A percentile compares a stretch with the other conserved stretches of the same genome.
Conservation (phyloP, 1,140 invertebrate species). For the Chironomus striatipennis region DNA sequence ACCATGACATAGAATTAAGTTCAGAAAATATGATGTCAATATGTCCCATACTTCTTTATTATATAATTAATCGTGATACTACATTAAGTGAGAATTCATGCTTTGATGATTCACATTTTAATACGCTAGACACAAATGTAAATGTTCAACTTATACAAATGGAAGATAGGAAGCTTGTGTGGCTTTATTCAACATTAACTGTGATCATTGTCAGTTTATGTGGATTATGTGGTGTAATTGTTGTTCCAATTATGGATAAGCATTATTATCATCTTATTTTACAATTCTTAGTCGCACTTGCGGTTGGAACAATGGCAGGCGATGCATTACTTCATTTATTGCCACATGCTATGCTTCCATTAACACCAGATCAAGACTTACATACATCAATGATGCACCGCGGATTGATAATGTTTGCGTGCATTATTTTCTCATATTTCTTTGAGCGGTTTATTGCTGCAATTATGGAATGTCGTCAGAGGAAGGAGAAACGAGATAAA, state of each 20-base stretch:
- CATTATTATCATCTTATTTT: conserved; percentile 82
- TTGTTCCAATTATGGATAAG: conserved; percentile 84
- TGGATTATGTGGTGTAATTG: conserved; percentile 70
- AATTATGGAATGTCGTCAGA: conserved; percentile 69
- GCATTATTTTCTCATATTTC: conserved; percentile 81
- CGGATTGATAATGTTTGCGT: conserved; percentile 68
- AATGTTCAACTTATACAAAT: conserved; percentile 25
- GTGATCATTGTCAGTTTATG: conserved; percentile 76
- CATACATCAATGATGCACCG: conserved; percentile 69
- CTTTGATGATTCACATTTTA: conserved; percentile 27
- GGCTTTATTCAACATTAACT: conserved; percentile 71
- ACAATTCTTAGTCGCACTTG: conserved; percentile 85
- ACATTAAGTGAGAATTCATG: conserved; percentile 26
- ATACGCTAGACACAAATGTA: not conserved
- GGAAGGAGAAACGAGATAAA: conserved; percentile 48
- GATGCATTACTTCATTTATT: conserved; percentile 88
- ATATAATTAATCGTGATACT: conserved; percentile 40
- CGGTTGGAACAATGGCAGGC: conserved; percentile 82
- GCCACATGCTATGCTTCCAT: conserved; percentile 63
- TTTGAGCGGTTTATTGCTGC: conserved; percentile 73
- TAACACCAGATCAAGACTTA: conserved; percentile 36
- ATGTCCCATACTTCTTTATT: conserved; percentile 56
- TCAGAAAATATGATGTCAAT: conserved; percentile 42
- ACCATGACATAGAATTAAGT: conserved; percentile 28
- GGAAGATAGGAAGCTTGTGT: conserved; percentile 51